Conservation (phyloP, 2,888 invertebrate genomes). For the Tipula unca region DNA sequence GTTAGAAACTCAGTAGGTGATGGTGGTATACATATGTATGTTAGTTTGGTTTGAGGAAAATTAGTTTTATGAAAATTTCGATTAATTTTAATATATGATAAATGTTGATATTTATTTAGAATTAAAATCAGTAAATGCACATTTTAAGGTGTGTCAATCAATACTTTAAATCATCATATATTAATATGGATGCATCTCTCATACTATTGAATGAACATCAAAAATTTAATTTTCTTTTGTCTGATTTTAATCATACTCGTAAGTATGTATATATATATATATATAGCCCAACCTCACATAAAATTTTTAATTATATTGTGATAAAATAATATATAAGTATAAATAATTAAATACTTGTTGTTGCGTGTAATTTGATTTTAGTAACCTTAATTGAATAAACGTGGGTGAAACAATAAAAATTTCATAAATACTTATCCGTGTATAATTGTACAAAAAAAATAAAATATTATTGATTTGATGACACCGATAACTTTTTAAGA, state of each 20-base stretch:
- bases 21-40: background rate
- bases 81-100: background rate
- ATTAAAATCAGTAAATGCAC: background rate
- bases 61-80: background rate
- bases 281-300: background rate
- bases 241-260: background rate
- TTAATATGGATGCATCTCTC: background rate
- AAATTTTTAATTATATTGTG: background rate
- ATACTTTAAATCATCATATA: background rate
- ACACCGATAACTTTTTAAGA: background rate
- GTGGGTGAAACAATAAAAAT: background rate
- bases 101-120: background rate
- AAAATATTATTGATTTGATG: background rate
- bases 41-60: background rate
- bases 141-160: background rate
- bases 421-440: background rate
- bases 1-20: background rate
- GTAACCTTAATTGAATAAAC: background rate
- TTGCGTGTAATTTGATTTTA: background rate
- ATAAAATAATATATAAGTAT: background rate
- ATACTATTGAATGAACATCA: background rate
- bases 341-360: background rate
- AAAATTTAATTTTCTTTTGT: background rate
- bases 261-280: too few relatives aligned
- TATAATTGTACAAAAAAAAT: background rate